These are phyloP conservation scores for Onychostoma macrolepis DNA, from an alignment of 2,113 vertebrate species.

Conservation along the genomic window DNA sequence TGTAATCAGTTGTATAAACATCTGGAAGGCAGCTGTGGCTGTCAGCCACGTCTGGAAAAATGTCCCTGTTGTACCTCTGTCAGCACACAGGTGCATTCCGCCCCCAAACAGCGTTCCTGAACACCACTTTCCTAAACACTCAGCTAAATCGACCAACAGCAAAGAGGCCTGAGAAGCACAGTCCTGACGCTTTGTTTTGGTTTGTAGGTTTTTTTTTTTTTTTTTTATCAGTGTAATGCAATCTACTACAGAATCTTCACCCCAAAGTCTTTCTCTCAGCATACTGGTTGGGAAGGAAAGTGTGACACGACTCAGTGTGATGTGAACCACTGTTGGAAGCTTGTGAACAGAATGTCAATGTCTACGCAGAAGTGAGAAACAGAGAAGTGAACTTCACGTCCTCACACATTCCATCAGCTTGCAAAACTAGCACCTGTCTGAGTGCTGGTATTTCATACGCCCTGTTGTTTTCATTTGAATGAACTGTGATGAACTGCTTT, in stretches of 20 bases:
- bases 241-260: background rate
- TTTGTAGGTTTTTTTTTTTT: background rate
- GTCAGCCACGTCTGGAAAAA: constrained; percentile 35
- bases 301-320: constrained; percentile 3
- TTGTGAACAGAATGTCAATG: constrained; percentile 3
- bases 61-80: constrained; percentile 20
- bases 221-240: background rate
- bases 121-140: background rate
- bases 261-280: background rate
- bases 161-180: background rate
- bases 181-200: background rate
- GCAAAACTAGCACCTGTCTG: constrained; percentile 15
- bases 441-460: background rate
- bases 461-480: constrained; percentile 12
- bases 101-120: background rate
- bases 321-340: constrained; percentile 3
- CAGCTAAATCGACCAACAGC: background rate
- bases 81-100: constrained; percentile 39
- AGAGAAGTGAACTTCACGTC: background rate
- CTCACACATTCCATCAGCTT: background rate
- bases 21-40: constrained; percentile 53
- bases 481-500: background rate
- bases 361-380: background rate
- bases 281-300: background rate
- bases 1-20: constrained; percentile 52